A percentile compares a stretch with the other conserved stretches of the same genome.
These are phyloP conservation scores for Pocillopora meandrina DNA, from an alignment of 92 coral and sea anemone genomes.

Conservation along the genomic window DNA sequence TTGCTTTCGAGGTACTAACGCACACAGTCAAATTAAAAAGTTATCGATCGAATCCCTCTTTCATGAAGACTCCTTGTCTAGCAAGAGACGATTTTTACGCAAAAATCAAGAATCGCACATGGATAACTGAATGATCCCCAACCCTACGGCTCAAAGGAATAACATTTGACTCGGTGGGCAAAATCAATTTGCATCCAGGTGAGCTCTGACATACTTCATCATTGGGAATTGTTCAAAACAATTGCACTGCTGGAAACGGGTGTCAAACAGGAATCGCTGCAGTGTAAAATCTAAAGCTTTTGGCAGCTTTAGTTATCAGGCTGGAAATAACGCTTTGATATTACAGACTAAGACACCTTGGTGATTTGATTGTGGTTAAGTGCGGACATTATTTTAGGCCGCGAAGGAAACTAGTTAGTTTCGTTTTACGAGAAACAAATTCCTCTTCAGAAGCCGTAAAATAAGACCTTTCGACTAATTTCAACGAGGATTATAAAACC, in stretches of 20 bases:
- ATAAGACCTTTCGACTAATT: not conserved
- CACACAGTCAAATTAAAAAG: not conserved
- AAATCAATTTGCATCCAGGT: not conserved
- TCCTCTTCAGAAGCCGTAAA: no score
- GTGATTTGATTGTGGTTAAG: no score
- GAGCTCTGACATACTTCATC: not conserved
- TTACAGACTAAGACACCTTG: not conserved
- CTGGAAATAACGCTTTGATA: not conserved
- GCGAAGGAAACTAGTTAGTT: no score
- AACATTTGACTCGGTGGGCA: not conserved
- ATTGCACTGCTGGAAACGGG: not conserved
- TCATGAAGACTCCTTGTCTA: not conserved
- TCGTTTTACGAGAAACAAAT: no score
- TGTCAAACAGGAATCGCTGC: not conserved
- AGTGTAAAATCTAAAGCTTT: not conserved
- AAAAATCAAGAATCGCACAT: not conserved
- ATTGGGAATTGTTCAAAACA: not conserved
- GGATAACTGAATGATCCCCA: not conserved
- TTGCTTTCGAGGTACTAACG: conserved; percentile 5
- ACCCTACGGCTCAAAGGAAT: not conserved
- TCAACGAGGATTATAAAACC: not conserved
- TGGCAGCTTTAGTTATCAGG: not conserved
- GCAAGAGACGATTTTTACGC: not conserved
- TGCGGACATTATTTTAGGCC: no score
- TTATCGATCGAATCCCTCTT: not conserved